phyloP scores from a whole-genome alignment of 1,140 invertebrate species.

The Drosophila serrata region DNA sequence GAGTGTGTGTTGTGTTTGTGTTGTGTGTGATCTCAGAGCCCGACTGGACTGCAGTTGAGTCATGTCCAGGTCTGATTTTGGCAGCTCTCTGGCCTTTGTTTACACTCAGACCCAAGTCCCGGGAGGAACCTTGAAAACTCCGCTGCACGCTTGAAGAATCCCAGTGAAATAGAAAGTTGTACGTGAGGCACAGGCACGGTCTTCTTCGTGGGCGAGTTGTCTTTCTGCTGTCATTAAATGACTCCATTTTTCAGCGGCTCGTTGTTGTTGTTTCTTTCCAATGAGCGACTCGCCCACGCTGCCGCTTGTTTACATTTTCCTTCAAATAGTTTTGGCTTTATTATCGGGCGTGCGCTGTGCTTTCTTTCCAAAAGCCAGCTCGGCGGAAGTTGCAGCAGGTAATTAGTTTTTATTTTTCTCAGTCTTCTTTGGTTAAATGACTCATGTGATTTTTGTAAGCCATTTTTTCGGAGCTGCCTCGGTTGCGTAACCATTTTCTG shows the following conservation, averaged over 20 bases:
- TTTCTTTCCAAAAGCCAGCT: constrained; percentile 43
- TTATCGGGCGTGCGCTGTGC: constrained; percentile 38
- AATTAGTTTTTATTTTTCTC: constrained; percentile 60
- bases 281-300: constrained; percentile 59
- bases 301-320: constrained; percentile 54
- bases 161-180: constrained; percentile 49
- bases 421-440: constrained; percentile 61
- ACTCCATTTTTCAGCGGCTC: constrained; percentile 64
- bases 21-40: constrained; percentile 49
- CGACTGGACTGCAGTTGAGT: constrained; percentile 38
- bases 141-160: constrained; percentile 43
- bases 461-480: constrained; percentile 30
- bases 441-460: constrained; percentile 64
- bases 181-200: constrained; percentile 9
- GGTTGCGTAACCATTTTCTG: constrained; percentile 56
- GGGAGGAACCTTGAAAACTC: constrained; percentile 43
- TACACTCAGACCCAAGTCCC: not conserved
- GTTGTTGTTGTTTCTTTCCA: constrained; percentile 52
- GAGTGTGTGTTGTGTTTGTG: constrained; percentile 1
- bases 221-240: constrained; percentile 66
- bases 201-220: constrained; percentile 32
- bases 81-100: constrained; percentile 21
- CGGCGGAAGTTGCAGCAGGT: constrained; percentile 70
- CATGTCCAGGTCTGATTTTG: constrained; percentile 38
- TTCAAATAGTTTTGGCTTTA: constrained; percentile 31